These are phyloP conservation scores for Synergus itoensis DNA, from an alignment of 2,888 invertebrate species.

Conservation along the genomic window DNA sequence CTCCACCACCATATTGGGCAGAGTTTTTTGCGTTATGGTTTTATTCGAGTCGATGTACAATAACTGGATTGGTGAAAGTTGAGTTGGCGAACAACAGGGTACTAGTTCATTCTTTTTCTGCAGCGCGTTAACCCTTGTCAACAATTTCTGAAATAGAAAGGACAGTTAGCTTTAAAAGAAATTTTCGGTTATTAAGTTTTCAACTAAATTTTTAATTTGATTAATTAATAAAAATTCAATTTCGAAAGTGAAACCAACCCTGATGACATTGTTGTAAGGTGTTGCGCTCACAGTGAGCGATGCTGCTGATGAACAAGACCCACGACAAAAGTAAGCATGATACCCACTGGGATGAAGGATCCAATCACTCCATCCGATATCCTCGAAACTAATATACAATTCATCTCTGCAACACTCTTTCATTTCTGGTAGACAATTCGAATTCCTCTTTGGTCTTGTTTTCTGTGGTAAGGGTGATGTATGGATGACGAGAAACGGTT, in stretches of 20 bases:
- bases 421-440: conserved; percentile 85
- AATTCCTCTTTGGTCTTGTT: conserved; percentile 82
- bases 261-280: conserved; percentile 86
- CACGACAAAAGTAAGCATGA: conserved; percentile 93
- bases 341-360: conserved; percentile 90
- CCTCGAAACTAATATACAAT: conserved; percentile 89
- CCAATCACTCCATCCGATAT: conserved; percentile 94
- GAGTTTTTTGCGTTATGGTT: conserved; percentile 87
- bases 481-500: conserved; percentile 89
- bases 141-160: conserved; percentile 81
- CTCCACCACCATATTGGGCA: conserved; percentile 95
- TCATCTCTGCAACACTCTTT: conserved; percentile 91
- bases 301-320: conserved; percentile 87
- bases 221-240: too few relatives aligned
- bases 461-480: conserved; percentile 85
- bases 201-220: neutral
- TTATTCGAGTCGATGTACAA: conserved; percentile 90
- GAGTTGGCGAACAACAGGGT: conserved; percentile 93
- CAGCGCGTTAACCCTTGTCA: conserved; percentile 81
- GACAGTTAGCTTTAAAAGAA: neutral
- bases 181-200: neutral
- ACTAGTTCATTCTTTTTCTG: conserved; percentile 82
- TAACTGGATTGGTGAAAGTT: conserved; percentile 88
- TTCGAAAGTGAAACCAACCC: conserved; percentile 80
- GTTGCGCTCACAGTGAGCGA: conserved; percentile 83